Conservation (phyloP, 2,797 vertebrate species). For the Epinephelus coioides region DNA sequence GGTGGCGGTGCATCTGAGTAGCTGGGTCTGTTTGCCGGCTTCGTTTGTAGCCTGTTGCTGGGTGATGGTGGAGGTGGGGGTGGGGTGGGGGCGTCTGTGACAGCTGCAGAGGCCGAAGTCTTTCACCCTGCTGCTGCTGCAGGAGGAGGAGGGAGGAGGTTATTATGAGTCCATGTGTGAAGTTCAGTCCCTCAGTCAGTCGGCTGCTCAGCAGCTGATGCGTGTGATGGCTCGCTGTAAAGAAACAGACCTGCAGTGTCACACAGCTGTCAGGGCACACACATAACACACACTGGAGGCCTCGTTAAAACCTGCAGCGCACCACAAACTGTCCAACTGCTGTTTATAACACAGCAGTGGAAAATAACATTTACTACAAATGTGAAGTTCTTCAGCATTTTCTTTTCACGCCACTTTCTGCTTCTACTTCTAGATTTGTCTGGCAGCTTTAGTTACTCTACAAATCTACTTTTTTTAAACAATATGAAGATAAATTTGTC, state of each 20-base stretch:
- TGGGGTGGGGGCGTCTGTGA: slow-evolving; percentile 22
- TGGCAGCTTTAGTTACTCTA: no score
- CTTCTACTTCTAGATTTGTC: no score
- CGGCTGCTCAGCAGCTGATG: slow-evolving; percentile 38
- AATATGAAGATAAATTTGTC: no score
- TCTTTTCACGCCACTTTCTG: no score
- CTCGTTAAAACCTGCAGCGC: slow-evolving; percentile 16
- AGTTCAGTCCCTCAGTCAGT: slow-evolving; percentile 44
- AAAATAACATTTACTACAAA: neutral
- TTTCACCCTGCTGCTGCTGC: slow-evolving; percentile 27
- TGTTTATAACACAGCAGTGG: neutral
- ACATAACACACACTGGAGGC: neutral
- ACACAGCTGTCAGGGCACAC: slow-evolving; percentile 19
- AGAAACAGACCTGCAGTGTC: slow-evolving; percentile 24
- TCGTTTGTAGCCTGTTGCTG: slow-evolving; percentile 53
- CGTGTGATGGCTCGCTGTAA: neutral
- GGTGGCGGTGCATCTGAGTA: neutral
- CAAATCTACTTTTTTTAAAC: no score
- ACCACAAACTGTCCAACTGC: neutral
- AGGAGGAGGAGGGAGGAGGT: neutral
- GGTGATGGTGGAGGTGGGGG: slow-evolving; percentile 14
- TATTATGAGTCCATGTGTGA: slow-evolving; percentile 48
- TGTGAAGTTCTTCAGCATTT: no score
- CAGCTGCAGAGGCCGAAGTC: slow-evolving; percentile 62
- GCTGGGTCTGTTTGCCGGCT: slow-evolving; percentile 46